Evolutionary conservation across 2,113 vertebrate species (phyloP).

Genomic region (Psephotus haematonotus): DNA sequence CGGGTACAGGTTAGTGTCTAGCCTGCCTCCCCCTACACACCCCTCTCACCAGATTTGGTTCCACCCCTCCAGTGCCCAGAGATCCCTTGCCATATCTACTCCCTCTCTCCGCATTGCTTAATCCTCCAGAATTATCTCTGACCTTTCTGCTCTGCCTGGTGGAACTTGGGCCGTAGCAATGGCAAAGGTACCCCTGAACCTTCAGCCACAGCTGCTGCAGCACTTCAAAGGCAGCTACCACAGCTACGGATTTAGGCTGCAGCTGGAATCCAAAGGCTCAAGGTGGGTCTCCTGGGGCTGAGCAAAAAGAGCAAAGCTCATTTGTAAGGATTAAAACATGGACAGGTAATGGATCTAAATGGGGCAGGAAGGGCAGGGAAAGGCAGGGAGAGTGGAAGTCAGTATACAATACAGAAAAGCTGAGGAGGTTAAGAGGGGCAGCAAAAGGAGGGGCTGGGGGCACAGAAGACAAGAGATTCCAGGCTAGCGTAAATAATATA

Average conservation of each 20-base stretch:
- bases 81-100: background rate
- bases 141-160: background rate
- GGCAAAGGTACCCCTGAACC: background rate
- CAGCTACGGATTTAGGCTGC: constrained; percentile 9
- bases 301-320: constrained; percentile 47
- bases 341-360: constrained; percentile 67
- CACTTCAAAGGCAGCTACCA: constrained; percentile 38
- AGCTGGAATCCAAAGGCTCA: constrained; percentile 25
- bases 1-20: rapidly evolving
- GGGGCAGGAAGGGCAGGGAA: background rate
- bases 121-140: background rate
- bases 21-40: background rate
- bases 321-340: constrained; percentile 65
- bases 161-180: background rate
- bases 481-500: background rate
- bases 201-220: background rate
- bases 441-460: constrained; percentile 12
- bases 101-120: background rate
- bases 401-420: constrained; percentile 57
- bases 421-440: constrained; percentile 60
- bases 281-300: background rate
- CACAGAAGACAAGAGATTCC: constrained; percentile 15
- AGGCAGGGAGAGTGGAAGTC: constrained; percentile 51
- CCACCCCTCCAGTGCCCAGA: background rate
- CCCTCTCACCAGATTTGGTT: background rate